Evolutionary conservation across 2,113 vertebrate species (phyloP).

Genomic region (Phasianus colchicus): DNA sequence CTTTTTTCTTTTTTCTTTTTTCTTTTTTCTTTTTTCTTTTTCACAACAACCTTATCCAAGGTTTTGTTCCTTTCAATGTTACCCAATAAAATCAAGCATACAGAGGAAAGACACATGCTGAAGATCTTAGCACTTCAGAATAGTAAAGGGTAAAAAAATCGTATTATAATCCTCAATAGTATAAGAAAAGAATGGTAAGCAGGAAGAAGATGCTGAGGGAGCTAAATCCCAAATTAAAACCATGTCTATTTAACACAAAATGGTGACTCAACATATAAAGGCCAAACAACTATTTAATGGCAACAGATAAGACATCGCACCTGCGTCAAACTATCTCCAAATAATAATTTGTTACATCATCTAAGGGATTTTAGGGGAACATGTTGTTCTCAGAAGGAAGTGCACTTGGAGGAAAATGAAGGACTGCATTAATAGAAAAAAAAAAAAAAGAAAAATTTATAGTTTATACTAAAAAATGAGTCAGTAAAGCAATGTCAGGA

Average conservation of each 20-base stretch:
- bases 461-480: conserved; percentile 36
- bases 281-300: conserved; percentile 17
- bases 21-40: not conserved
- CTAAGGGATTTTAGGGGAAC: conserved; percentile 30
- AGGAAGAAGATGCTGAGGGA: not conserved
- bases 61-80: conserved; percentile 2
- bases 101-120: conserved; percentile 1
- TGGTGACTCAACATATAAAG: conserved; percentile 1
- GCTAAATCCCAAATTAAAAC: conserved; percentile 19
- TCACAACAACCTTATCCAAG: conserved; percentile 10
- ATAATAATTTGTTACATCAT: conserved; percentile 38
- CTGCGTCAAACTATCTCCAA: conserved; percentile 15
- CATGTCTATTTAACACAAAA: not conserved
- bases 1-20: conserved; percentile 16
- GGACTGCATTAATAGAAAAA: not conserved
- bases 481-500: conserved; percentile 33
- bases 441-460: not conserved
- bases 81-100: conserved; percentile 42
- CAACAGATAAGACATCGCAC: not conserved
- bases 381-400: conserved; percentile 15
- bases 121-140: conserved; percentile 22
- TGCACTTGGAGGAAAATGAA: not conserved
- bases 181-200: not conserved
- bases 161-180: not conserved
- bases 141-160: not conserved